Percentiles rank a stretch among this genome's conserved stretches.
Evolutionary conservation across 2,113 vertebrate species (phyloP).

Genomic region (Odontesthes bonariensis): DNA sequence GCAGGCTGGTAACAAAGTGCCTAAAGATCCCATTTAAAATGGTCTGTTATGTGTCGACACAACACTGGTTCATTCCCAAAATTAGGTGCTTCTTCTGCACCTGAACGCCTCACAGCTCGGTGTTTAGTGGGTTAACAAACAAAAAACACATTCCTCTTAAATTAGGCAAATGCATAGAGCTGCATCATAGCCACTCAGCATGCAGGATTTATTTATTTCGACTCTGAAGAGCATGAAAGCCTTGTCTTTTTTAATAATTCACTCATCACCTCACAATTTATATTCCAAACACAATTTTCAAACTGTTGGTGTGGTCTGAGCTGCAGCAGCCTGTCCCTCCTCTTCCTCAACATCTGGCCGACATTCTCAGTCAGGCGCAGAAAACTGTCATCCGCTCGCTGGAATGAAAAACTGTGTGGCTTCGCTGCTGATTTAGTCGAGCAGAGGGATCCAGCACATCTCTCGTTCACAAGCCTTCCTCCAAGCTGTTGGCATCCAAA

Average conservation of each 20-base stretch:
- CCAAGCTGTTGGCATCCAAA: conserved; percentile 7
- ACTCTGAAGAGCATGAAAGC: not conserved
- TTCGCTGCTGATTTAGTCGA: conserved; percentile 60
- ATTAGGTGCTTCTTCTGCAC: too few species aligned
- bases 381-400: conserved; percentile 58
- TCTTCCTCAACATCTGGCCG: conserved; percentile 61
- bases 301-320: conserved; percentile 39
- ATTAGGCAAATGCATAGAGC: not conserved
- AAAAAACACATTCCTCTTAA: not conserved
- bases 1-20: too few species aligned
- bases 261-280: conserved; percentile 9
- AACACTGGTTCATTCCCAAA: too few species aligned
- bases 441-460: conserved; percentile 39
- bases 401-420: conserved; percentile 54
- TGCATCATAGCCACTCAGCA: not conserved
- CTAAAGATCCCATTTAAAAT: too few species aligned
- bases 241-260: conserved; percentile 22
- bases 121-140: too few species aligned
- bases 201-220: not conserved
- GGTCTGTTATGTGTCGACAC: too few species aligned
- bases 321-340: conserved; percentile 40
- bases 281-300: conserved; percentile 17
- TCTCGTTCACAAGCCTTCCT: conserved; percentile 40
- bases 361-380: conserved; percentile 55
- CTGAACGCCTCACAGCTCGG: too few species aligned